Evolutionary conservation across 2,113 vertebrate species (phyloP).

Genomic region (Silurus glanis): DNA sequence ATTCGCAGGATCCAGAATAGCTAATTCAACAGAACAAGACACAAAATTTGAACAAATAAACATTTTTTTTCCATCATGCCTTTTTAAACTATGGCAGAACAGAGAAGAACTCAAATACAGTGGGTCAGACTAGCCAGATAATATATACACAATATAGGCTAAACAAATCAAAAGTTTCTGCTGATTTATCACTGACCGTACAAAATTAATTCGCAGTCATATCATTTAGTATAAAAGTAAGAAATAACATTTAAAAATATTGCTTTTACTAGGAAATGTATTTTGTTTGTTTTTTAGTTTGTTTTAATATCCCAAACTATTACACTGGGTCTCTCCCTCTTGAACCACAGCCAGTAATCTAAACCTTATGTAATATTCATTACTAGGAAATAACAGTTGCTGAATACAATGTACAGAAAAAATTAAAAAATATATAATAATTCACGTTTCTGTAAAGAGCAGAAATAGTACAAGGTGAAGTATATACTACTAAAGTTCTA

Average conservation of each 20-base stretch:
- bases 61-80: too few relatives aligned
- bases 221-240: constrained; percentile 23
- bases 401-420: not conserved
- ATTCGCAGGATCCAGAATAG: not conserved
- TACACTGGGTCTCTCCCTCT: not conserved
- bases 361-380: not conserved
- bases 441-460: not conserved
- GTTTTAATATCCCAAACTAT: not conserved
- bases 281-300: not conserved
- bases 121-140: not conserved
- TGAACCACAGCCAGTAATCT: not conserved
- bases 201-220: not conserved
- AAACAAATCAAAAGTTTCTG: not conserved
- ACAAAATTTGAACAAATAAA: not conserved
- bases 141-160: too few relatives aligned
- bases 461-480: not conserved
- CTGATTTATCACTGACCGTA: not conserved
- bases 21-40: not conserved
- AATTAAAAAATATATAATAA: not conserved
- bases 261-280: not conserved
- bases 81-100: not conserved
- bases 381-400: not conserved
- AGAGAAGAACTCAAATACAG: not conserved
- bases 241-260: not conserved
- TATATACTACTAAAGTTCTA: not conserved